Percentiles rank a stretch among this genome's conserved stretches.
These are phyloP conservation scores for Nematopogon swammerdamellus DNA, from an alignment of 2,888 invertebrate species.

Conservation along the genomic window DNA sequence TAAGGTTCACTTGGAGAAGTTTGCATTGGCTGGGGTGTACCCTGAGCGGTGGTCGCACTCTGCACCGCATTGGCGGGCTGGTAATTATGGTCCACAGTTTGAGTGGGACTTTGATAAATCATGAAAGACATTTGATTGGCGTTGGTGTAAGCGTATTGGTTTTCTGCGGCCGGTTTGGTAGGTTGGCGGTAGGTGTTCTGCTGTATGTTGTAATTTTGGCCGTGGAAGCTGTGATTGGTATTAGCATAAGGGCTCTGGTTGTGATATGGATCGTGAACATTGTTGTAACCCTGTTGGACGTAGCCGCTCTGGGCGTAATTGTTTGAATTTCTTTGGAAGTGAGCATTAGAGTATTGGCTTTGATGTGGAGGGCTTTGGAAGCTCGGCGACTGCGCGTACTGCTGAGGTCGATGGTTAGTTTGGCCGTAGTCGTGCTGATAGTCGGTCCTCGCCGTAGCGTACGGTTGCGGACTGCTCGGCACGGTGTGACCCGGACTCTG, in stretches of 20 bases:
- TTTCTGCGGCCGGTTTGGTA: slow-evolving; percentile 29
- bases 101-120: slow-evolving; percentile 41
- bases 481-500: slow-evolving; percentile 32
- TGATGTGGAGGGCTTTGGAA: slow-evolving; percentile 47
- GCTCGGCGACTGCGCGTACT: slow-evolving; percentile 16
- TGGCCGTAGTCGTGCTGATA: slow-evolving; percentile 32
- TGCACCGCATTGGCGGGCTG: slow-evolving; percentile 20
- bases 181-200: slow-evolving; percentile 35
- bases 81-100: slow-evolving; percentile 27
- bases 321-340: slow-evolving; percentile 15
- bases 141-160: slow-evolving; percentile 22
- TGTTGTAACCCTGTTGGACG: slow-evolving; percentile 4
- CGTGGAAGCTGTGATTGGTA: slow-evolving; percentile 8
- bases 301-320: slow-evolving; percentile 1
- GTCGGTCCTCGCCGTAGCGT: slow-evolving; percentile 39
- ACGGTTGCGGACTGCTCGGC: slow-evolving; percentile 3
- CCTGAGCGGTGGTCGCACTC: slow-evolving; percentile 17
- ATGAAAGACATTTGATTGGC: slow-evolving; percentile 28
- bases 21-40: slow-evolving; percentile 11
- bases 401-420: slow-evolving; percentile 26
- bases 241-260: slow-evolving; percentile 9
- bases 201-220: slow-evolving; percentile 28
- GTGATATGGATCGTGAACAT: slow-evolving; percentile 6
- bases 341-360: slow-evolving; percentile 36
- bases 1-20: slow-evolving; percentile 14